Conservation (phyloP, 2,888 invertebrate genomes). For the Amphipyra berbera region DNA sequence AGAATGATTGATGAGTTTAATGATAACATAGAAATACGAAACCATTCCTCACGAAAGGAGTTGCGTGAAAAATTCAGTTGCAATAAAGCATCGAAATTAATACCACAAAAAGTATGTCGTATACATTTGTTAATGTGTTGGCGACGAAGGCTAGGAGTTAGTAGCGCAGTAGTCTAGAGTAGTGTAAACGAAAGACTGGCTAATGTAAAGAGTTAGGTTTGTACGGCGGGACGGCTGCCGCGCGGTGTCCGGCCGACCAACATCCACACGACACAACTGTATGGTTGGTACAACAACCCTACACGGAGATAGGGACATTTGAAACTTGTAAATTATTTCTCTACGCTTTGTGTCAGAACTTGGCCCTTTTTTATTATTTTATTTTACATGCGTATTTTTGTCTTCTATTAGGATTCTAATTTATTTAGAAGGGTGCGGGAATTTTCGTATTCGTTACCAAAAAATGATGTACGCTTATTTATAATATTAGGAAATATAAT, state of each 20-base stretch:
- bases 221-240: conserved; percentile 52
- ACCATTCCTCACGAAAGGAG: neutral
- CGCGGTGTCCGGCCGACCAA: conserved; percentile 26
- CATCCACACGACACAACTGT: neutral
- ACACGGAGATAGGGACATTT: neutral
- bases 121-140: conserved; percentile 12
- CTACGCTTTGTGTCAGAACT: conserved; percentile 19
- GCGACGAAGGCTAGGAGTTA: conserved; percentile 49
- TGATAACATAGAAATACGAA: no score
- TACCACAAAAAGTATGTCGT: conserved; percentile 7
- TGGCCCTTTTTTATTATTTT: conserved; percentile 31
- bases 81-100: neutral
- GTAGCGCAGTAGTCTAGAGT: conserved; percentile 74
- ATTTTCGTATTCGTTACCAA: conserved; percentile 58
- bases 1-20: no score
- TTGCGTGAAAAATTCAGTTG: neutral
- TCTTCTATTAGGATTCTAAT: conserved; percentile 34
- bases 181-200: conserved; percentile 89
- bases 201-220: conserved; percentile 80
- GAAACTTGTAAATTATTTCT: conserved; percentile 3
- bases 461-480: conserved; percentile 58
- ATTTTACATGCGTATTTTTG: conserved; percentile 28
- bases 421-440: conserved; percentile 39
- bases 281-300: neutral
- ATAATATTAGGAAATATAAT: conserved; percentile 54